These are phyloP conservation scores for Deilephila elpenor DNA, from an alignment of 2,888 invertebrate species.

Conservation along the genomic window DNA sequence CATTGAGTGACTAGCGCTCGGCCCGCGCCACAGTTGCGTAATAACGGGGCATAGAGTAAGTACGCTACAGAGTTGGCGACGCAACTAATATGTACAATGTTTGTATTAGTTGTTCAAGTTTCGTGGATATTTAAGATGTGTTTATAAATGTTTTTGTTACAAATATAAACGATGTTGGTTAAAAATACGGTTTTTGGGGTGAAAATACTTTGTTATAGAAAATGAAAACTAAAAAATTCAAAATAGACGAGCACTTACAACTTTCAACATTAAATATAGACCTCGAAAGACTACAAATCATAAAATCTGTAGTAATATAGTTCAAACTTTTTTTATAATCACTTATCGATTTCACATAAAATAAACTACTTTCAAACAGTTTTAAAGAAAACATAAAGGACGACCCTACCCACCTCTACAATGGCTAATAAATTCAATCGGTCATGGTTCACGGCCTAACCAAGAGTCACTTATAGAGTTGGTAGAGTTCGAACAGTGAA, in stretches of 20 bases:
- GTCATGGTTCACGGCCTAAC: not conserved
- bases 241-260: too few relatives aligned
- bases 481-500: not conserved
- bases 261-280: too few relatives aligned
- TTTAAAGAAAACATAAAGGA: constrained; percentile 6
- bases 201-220: too few relatives aligned
- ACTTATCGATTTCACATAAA: not conserved
- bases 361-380: not conserved
- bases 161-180: not conserved
- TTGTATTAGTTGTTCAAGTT: not conserved
- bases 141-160: too few relatives aligned
- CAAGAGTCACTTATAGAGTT: not conserved
- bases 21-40: constrained; percentile 75
- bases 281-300: too few relatives aligned
- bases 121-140: not conserved
- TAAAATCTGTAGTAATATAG: too few relatives aligned
- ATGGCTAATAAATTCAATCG: not conserved
- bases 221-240: not conserved
- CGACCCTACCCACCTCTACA: not conserved
- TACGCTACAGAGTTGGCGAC: constrained; percentile 60
- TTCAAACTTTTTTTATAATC: not conserved
- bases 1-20: constrained; percentile 71
- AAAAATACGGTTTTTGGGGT: not conserved
- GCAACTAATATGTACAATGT: constrained; percentile 35
- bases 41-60: constrained; percentile 81